Percentiles rank a stretch among this genome's conserved stretches.
phyloP scores from a whole-genome alignment of 2,797 vertebrate genomes.

The Florisuga fusca region DNA sequence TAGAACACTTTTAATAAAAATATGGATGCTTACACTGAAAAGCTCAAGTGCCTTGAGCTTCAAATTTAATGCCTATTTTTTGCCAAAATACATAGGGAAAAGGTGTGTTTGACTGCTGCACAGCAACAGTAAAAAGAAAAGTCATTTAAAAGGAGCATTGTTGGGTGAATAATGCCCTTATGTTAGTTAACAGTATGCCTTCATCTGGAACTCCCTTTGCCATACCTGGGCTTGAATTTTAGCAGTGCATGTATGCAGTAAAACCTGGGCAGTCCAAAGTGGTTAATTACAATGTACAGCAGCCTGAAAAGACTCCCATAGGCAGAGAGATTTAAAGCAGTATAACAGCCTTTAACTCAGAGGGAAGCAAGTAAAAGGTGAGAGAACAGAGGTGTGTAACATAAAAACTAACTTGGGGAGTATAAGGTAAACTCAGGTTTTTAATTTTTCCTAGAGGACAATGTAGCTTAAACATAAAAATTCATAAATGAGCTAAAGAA shows the following conservation, averaged over 20 bases:
- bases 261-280: constrained; percentile 17
- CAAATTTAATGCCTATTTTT: not conserved
- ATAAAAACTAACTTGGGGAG: not conserved
- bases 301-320: not conserved
- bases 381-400: not conserved
- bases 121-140: not conserved
- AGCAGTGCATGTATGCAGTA: not conserved
- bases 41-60: not conserved
- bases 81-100: not conserved
- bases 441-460: not conserved
- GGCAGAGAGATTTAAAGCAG: not conserved
- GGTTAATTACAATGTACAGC: constrained; percentile 12
- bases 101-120: not conserved
- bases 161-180: constrained; percentile 7
- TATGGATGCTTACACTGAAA: not conserved
- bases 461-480: not conserved
- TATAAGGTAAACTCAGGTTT: not conserved
- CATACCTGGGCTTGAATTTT: constrained; percentile 2
- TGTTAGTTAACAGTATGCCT: not conserved
- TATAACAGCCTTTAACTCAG: not conserved
- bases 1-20: not conserved
- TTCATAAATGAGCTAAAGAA: not conserved
- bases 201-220: constrained; percentile 17
- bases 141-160: not conserved
- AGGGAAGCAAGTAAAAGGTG: not conserved